These are phyloP conservation scores for Ictalurus punctatus DNA, from an alignment of 2,113 vertebrate genomes.

Conservation along the genomic window DNA sequence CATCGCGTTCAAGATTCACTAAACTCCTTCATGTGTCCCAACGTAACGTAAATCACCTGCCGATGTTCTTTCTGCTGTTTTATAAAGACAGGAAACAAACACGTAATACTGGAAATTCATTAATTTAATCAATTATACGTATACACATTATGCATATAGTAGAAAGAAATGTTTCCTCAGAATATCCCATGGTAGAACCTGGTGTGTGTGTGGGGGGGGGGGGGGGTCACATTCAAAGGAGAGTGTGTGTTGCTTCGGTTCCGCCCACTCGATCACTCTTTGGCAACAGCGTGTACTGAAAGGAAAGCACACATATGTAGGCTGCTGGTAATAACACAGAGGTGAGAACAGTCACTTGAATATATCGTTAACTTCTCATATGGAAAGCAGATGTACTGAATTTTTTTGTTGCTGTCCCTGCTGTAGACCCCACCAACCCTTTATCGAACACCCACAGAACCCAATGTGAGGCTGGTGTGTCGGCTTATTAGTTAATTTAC, in stretches of 20 bases:
- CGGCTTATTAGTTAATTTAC: neutral
- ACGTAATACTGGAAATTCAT: neutral
- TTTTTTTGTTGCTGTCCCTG: no score
- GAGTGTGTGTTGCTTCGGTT: neutral
- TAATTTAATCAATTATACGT: neutral
- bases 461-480: no score
- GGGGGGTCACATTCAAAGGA: neutral
- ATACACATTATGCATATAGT: neutral
- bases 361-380: neutral
- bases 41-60: neutral
- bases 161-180: neutral
- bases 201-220: neutral
- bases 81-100: neutral
- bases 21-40: neutral
- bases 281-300: neutral
- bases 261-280: neutral
- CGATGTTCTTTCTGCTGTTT: neutral
- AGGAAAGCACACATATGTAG: neutral
- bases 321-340: neutral
- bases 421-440: no score
- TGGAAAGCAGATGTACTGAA: no score
- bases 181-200: neutral
- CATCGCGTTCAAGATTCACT: neutral
- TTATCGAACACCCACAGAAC: no score
- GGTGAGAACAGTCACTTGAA: neutral